Percentiles rank a stretch among this genome's conserved stretches.
Conservation (phyloP, 2,888 invertebrate genomes). For the Capitulum mitella region DNA sequence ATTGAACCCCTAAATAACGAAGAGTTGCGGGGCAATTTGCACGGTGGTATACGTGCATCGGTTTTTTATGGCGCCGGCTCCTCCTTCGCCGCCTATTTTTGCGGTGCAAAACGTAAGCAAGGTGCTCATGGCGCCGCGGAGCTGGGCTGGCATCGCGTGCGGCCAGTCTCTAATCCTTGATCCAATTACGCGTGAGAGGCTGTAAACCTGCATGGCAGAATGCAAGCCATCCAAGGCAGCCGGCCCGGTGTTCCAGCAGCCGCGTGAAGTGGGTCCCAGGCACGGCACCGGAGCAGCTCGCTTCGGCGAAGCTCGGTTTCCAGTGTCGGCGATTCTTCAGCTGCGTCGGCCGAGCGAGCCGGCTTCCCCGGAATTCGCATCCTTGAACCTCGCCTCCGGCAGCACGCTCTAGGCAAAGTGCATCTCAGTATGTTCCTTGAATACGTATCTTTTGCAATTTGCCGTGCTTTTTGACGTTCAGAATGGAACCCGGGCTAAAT, state of each 20-base stretch:
- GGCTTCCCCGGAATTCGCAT: background rate
- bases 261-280: background rate
- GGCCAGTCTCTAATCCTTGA: background rate
- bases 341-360: background rate
- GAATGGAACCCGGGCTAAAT: too few relatives aligned
- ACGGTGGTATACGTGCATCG: background rate
- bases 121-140: background rate
- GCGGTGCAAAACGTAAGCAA: background rate
- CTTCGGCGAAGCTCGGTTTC: background rate
- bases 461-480: too few relatives aligned
- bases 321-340: too few relatives aligned
- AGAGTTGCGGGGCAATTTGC: background rate
- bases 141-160: background rate
- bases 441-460: too few relatives aligned
- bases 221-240: background rate
- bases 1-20: background rate
- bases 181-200: constrained; percentile 6
- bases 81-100: background rate
- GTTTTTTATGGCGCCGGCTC: background rate
- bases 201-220: background rate
- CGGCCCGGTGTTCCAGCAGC: background rate
- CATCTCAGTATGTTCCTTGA: too few relatives aligned
- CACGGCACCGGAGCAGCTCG: background rate
- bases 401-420: too few relatives aligned
- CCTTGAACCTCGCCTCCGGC: too few relatives aligned